Conservation (phyloP, 2,888 invertebrate species). For the Siphonodentalium dalli region DNA sequence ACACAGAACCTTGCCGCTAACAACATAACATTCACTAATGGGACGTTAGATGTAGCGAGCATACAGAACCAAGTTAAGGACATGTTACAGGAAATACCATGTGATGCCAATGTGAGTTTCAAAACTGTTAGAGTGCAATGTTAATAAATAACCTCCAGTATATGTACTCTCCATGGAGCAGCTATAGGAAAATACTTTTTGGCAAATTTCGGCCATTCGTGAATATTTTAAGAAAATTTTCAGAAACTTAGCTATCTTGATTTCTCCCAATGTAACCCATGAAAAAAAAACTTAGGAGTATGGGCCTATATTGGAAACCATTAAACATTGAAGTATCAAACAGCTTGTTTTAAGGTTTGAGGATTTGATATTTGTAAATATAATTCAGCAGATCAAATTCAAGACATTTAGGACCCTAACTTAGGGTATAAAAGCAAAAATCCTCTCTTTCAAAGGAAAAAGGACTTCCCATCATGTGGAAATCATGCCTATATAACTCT, state of each 20-base stretch:
- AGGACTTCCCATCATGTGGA: no score
- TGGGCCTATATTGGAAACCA: no score
- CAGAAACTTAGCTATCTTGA: background rate
- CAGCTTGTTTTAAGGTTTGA: no score
- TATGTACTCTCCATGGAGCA: background rate
- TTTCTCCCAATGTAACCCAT: background rate
- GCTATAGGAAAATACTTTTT: background rate
- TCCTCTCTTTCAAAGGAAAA: no score
- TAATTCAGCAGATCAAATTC: no score
- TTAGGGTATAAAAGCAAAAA: no score
- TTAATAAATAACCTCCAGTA: background rate
- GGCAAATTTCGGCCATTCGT: background rate
- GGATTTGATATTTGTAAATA: no score
- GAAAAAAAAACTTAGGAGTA: background rate
- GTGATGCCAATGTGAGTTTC: constrained; percentile 39
- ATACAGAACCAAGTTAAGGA: constrained; percentile 32
- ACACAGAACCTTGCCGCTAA: constrained; percentile 34
- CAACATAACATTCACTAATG: constrained; percentile 31
- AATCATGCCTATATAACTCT: no score
- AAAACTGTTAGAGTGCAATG: no score
- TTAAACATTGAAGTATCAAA: no score
- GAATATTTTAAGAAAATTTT: background rate
- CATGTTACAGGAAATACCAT: constrained; percentile 43
- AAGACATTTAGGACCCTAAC: no score
- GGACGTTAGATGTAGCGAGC: constrained; percentile 31